Conservation (phyloP, 1,140 invertebrate species). For the Palaemon carinicauda region DNA sequence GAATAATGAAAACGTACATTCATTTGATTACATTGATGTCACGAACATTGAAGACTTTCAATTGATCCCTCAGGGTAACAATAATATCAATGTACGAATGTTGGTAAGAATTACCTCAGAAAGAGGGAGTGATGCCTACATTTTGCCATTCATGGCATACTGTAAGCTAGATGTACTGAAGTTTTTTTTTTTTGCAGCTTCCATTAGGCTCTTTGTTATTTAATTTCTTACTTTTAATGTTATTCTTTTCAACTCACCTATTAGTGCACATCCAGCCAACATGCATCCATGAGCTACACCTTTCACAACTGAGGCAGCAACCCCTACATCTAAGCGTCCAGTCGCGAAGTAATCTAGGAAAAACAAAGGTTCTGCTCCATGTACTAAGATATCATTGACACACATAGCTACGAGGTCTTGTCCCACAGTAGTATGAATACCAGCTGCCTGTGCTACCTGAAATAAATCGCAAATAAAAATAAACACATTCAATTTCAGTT, state of each 20-base stretch:
- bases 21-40: no score
- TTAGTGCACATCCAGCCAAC: conserved; percentile 84
- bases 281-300: conserved; percentile 89
- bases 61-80: no score
- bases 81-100: no score
- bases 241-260: conserved; percentile 72
- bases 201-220: not conserved
- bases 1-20: no score
- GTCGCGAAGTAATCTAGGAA: conserved; percentile 95
- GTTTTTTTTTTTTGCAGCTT: not conserved
- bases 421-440: conserved; percentile 85
- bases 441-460: conserved; percentile 82
- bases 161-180: conserved; percentile 3
- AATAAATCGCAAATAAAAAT: conserved; percentile 41
- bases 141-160: no score
- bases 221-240: not conserved
- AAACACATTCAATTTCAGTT: not conserved
- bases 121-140: no score
- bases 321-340: conserved; percentile 77
- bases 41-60: no score
- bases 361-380: conserved; percentile 93
- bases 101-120: no score
- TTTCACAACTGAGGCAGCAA: conserved; percentile 79
- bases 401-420: conserved; percentile 98
- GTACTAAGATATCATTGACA: conserved; percentile 94